These are phyloP conservation scores for Bombus ignitus DNA, from an alignment of 1,140 invertebrate genomes.

Conservation along the genomic window DNA sequence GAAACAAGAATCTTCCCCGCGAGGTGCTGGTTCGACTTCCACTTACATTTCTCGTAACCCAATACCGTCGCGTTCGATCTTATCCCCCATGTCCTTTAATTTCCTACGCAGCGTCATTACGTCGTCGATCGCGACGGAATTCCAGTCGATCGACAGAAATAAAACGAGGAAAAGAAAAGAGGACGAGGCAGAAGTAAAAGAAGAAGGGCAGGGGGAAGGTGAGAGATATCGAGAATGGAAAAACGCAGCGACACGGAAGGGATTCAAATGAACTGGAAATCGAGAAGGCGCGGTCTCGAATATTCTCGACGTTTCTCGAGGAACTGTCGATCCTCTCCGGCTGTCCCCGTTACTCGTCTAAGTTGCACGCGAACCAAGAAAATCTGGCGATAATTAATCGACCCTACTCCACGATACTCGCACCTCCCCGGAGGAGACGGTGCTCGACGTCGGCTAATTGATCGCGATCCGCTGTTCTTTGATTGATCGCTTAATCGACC, in stretches of 20 bases:
- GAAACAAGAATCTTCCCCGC: too few relatives aligned
- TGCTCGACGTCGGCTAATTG: conserved; percentile 72
- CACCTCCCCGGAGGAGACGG: conserved; percentile 35
- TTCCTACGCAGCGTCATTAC: conserved; percentile 45
- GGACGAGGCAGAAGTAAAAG: not conserved
- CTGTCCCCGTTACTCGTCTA: not conserved
- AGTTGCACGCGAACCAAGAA: conserved; percentile 15
- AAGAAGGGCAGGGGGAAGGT: too few relatives aligned
- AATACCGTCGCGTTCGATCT: conserved; percentile 27
- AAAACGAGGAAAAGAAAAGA: not conserved
- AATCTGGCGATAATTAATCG: conserved; percentile 72
- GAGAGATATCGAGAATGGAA: conserved; percentile 1
- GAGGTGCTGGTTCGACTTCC: not conserved
- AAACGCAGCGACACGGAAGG: conserved; percentile 46
- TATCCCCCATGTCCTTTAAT: conserved; percentile 11
- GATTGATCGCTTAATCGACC: conserved; percentile 72
- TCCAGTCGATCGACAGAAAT: not conserved
- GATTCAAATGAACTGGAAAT: conserved; percentile 58
- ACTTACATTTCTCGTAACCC: conserved; percentile 18
- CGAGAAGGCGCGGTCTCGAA: conserved; percentile 33
- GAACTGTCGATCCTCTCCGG: not conserved
- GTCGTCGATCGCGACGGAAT: conserved; percentile 39
- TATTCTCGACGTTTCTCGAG: conserved; percentile 12
- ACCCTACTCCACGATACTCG: conserved; percentile 20
- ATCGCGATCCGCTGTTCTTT: conserved; percentile 66